Base-by-base conservation (phyloP, 2,888 invertebrate genomes). In the Mechanitis messenoides region DNA sequence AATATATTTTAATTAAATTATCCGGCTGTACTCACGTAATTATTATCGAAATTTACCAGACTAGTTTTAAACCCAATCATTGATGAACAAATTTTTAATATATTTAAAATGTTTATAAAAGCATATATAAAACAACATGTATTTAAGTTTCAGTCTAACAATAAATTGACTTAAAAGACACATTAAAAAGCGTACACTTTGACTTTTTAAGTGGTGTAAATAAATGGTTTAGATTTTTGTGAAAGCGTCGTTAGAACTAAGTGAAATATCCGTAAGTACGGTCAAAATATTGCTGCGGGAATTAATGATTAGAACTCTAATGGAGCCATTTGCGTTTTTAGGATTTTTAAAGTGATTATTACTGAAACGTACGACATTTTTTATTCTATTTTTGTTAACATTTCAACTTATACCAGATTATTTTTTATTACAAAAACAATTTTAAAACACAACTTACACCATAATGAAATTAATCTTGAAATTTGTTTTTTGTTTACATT, bases 281-380 rank as follows among this genome's bases (percentile, higher is more conserved):
- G 77, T 75, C 72, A 74, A 73, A 75, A 77, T 76, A 75, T 76
- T 68, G 72, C 69, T 74, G 77, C 75, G 72, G 65, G 68, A 70
- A 69, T 81, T 84, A 84, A 84, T 78, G 78, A 85, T 87, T 85
- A 86, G 84, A 80, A 71, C 71, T 55, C 81, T 87, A 86, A 87
- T 87, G 86, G 81, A 60, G 62, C 80, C 83, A 81, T 85, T 87
- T 80, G 72, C 65, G 72, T 68, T 63, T 80, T 77, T 75, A 65
- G 65, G 74, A 70, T 74, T 73, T 79, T 77, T 72, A 75, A 62
- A 33, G 59, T 42, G 28, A 50, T 50, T 50, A 50, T 50, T 7
- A 31, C 50, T 50, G 42, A 42, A 11, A 42, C 11, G 42, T 42
- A 31, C 38, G 11, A 38, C 46, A 33, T 56, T 47, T 57, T 33